Evolutionary conservation across 2,113 vertebrate genomes (phyloP).

Genomic region (Rattus rattus): DNA sequence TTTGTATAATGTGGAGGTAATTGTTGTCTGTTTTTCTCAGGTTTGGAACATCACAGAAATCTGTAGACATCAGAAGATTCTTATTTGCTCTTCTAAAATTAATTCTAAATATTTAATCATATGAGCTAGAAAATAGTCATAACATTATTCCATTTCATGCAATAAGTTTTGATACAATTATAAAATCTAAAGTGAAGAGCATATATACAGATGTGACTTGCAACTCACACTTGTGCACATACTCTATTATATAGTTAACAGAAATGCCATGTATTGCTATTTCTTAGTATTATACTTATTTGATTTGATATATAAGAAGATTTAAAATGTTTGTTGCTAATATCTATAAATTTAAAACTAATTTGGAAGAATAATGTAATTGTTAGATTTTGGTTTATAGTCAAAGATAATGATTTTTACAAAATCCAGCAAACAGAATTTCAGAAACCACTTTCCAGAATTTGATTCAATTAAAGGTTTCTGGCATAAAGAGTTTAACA

Average conservation of each 20-base stretch:
- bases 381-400: not conserved
- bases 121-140: not conserved
- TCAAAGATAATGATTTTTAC: not conserved
- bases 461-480: conserved; percentile 36
- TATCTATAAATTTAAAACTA: conserved; percentile 20
- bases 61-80: not conserved
- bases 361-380: conserved; percentile 3
- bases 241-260: not conserved
- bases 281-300: not conserved
- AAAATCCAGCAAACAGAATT: not conserved
- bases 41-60: not conserved
- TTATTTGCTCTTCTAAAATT: not conserved
- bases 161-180: conserved; percentile 9
- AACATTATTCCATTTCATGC: not conserved
- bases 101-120: not conserved
- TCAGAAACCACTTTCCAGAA: not conserved
- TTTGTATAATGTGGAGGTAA: not conserved
- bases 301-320: not conserved
- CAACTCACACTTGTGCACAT: not conserved
- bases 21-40: not conserved
- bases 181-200: not conserved
- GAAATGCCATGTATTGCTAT: not conserved
- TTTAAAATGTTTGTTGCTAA: not conserved
- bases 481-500: not conserved
- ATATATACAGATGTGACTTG: not conserved